Base-by-base conservation (phyloP, 2,113 vertebrate species). In the Xyrauchen texanus region DNA sequence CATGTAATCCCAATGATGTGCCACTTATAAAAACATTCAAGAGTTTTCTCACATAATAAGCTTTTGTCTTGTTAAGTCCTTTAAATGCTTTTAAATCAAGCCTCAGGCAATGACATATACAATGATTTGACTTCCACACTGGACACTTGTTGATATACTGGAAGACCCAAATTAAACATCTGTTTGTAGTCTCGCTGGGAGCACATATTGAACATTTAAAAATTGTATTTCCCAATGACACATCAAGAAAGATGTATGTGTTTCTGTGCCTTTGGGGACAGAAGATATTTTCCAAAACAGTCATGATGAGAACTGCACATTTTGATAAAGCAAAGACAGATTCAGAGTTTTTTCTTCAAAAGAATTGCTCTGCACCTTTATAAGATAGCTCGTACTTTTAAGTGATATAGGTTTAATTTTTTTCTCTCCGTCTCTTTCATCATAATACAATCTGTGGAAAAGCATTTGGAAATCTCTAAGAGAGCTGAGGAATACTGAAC, bases 361-460 rank as follows among this genome's bases (percentile, higher is more conserved):
- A 81, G 16, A 21, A 3, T 34, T 34, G 21, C 88, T 91, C 90
- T 93, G 88, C 89, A 88, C 87, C 88, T 83, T 57, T 62, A 76
- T 80, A 86, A 61, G 61, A 55, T 12, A 7, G 47, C 47, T 49
- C 5, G 7, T 49, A 49, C 8, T 49, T 8, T 2, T 6, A 49
- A 7, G 7, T 49, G 47, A 49, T 6, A 49, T 49, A 8, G 47
- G 12, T 1, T 57, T 57, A 4, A 13, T 55, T 13, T 12, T 49
- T 49, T 12, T 80, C 72, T 80, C 42, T 71, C 21, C 3, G 21
- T 34, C 21, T 55, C 49, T 46, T 15, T 46, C 53, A 4, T 8
- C 51, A 34, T 21, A 15, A 71, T 71, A n/a, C 12, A 45, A 42
- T 53, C 52, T 69, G 10, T 5, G 12, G 15, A 16, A 52, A 53